Base-by-base conservation (phyloP, 2,113 vertebrate genomes). In the Channa argus region DNA sequence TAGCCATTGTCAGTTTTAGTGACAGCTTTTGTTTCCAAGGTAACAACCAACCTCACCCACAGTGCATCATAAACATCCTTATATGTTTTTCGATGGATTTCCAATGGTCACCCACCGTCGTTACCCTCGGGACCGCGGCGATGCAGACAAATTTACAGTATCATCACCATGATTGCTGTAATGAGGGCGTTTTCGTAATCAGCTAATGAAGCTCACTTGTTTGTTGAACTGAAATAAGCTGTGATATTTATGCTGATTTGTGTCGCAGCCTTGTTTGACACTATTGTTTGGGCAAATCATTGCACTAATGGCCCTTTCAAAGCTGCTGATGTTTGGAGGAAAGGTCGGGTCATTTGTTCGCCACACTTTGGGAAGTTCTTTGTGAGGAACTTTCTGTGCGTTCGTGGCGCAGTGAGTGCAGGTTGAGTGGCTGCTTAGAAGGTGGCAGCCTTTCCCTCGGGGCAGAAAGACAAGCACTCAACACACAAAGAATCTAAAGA, bases 401-500 rank as follows among this genome's bases (percentile, higher is more conserved):
- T 60, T 49, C 50, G 50, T 36, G 54, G 24, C 38, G 56, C 33
- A 3, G 45, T 3, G 54, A 53, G 63, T 14, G 5, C 24, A 59
- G 14, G 12, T 2, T 34, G 69, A 66, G 76, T 58, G 62, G 63
- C 70, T 51, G 77, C 83, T 63, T 50, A 15, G 72, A 80, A 79
- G 80, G 74, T 15, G 63, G 63, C 69, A 61, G 53, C 41, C 52
- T 1, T n/a, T 76, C 44, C 67, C 71, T 14, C 11, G 7, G 53
- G 83, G 51, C 49, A 41, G 10, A 43, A 36, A 84, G 34, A 58
- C 59, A 85, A 53, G 66, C 73, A 60, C 60, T 61, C 54, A 55
- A 46, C 61, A n/a, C 60, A 50, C 45, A 56, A 86, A 82, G 78
- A 81, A 90, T 87, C 68, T 71, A 33, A 91, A 86, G 83, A 86